phyloP scores from a whole-genome alignment of 2,113 vertebrate species.

The Prionailurus viverrinus region DNA sequence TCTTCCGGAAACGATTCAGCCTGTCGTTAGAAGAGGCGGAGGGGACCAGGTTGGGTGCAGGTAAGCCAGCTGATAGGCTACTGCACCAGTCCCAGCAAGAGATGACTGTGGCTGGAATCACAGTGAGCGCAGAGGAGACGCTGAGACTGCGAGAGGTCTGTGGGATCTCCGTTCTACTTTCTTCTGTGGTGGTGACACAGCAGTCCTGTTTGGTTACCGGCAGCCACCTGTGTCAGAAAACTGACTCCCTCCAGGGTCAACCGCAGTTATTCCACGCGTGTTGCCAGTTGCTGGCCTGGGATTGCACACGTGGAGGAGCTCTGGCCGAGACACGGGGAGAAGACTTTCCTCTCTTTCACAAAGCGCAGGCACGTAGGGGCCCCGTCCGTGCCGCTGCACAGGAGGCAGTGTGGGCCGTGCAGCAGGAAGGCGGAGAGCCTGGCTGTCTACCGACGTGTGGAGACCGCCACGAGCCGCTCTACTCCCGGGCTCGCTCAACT shows the following conservation, averaged over 20 bases:
- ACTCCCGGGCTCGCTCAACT: fast-evolving
- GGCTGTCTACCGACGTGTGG: fast-evolving
- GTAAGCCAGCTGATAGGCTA: not conserved
- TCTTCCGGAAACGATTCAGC: not conserved
- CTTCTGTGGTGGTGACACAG: not conserved
- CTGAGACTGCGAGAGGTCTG: not conserved
- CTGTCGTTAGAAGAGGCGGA: too few relatives aligned
- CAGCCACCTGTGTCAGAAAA: not conserved
- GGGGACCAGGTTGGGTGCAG: fast-evolving
- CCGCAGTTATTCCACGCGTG: fast-evolving
- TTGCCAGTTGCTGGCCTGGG: not conserved
- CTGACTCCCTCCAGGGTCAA: not conserved
- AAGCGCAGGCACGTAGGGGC: not conserved
- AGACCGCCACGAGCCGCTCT: fast-evolving
- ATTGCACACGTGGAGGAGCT: fast-evolving
- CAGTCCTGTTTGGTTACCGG: fast-evolving
- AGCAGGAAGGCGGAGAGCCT: fast-evolving
- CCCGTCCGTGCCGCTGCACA: not conserved
- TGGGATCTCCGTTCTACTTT: fast-evolving
- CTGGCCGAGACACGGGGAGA: fast-evolving
- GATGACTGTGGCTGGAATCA: fast-evolving
- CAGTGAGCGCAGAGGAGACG: fast-evolving
- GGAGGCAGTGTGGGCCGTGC: not conserved
- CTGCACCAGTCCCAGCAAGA: fast-evolving
- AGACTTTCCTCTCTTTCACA: not conserved